Percentiles rank a stretch among this genome's conserved stretches.
Evolutionary conservation across 1,140 invertebrate genomes (phyloP).

Genomic region (Cotesia glomerata): DNA sequence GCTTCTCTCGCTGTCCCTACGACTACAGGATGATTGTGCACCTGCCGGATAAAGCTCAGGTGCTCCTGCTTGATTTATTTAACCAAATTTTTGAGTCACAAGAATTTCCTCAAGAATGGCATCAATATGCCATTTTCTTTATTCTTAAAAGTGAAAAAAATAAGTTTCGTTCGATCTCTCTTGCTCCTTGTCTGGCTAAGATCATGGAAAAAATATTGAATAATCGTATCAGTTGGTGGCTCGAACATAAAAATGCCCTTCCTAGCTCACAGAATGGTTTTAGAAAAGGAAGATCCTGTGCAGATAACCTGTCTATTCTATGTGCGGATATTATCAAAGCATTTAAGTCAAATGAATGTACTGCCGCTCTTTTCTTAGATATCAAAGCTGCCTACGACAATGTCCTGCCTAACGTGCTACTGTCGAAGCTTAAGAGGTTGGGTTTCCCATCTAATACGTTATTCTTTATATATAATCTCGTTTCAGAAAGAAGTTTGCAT

Average conservation of each 20-base stretch:
- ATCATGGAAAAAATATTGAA: slow-evolving; percentile 11
- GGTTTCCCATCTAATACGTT: slow-evolving; percentile 4
- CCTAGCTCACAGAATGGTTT: slow-evolving; percentile 26
- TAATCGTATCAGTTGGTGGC: slow-evolving; percentile 9
- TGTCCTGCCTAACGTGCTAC: slow-evolving; percentile 19
- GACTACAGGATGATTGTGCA: slow-evolving; percentile 7
- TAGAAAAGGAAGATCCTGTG: no score
- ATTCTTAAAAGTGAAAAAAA: slow-evolving; percentile 11
- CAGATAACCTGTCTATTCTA: no score
- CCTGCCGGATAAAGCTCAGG: not conserved
- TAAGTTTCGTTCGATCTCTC: not conserved
- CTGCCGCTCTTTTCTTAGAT: no score
- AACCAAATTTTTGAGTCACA: slow-evolving; percentile 4
- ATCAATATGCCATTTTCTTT: slow-evolving; percentile 3
- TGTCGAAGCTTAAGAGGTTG: slow-evolving; percentile 11
- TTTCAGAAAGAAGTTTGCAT: not conserved
- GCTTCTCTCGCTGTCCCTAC: no score
- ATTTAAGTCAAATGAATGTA: no score
- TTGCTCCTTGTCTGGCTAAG: slow-evolving; percentile 8
- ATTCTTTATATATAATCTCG: slow-evolving; percentile 17
- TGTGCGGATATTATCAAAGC: no score
- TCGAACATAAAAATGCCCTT: slow-evolving; percentile 10
- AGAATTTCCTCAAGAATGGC: slow-evolving; percentile 6
- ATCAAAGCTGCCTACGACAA: slow-evolving; percentile 30
- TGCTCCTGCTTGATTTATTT: not conserved